Base-by-base conservation (phyloP, 2,888 invertebrate species). In the Tipula confusa region DNA sequence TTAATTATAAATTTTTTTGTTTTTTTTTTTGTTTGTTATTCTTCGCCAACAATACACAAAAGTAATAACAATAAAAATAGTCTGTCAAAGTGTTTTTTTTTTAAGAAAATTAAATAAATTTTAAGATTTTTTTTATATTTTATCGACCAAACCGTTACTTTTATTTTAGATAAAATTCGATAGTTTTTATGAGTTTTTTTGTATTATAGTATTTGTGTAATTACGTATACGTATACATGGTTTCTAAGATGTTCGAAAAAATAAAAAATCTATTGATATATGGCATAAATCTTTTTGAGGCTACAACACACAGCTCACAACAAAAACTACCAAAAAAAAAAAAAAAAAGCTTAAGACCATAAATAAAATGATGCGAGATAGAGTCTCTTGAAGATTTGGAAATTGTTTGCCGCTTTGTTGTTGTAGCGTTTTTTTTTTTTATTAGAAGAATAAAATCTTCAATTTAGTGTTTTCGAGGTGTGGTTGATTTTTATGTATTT, bases 381-480 rank as follows among this genome's bases (percentile, higher is more conserved):
- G 64, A 64, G 64, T 64, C 64, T 64, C 64, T 64, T 24, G 64
- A 64, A 64, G 64, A 64, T 64, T 64, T 64, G 18, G 64, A 64
- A 64, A 64, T 64, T 64, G 64, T 64, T 24, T 24, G 64, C 24
- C 24, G 64, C 31, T 5, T 64, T 64, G 64, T 64, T 64, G 64
- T 64, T 64, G 64, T 6, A 9, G n/a, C n/a, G n/a, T n/a, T n/a
- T n/a, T n/a, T n/a, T 64, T 24, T 64, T 64, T 64, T 64, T 64
- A 64, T 64, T 64, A 64, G 64, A 64, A 64, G 64, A 64, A 64
- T 64, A 64, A 64, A 64, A 64, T 64, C 64, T 64, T 64, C 64
- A 64, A 64, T 64, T 64, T 64, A 64, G 64, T 64, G 64, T 18
- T 64, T 64, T 64, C 24, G 64, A 64, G 64, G 64, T 64, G 64